Conservation (phyloP, 2,113 vertebrate species). For the Colinus virginianus region DNA sequence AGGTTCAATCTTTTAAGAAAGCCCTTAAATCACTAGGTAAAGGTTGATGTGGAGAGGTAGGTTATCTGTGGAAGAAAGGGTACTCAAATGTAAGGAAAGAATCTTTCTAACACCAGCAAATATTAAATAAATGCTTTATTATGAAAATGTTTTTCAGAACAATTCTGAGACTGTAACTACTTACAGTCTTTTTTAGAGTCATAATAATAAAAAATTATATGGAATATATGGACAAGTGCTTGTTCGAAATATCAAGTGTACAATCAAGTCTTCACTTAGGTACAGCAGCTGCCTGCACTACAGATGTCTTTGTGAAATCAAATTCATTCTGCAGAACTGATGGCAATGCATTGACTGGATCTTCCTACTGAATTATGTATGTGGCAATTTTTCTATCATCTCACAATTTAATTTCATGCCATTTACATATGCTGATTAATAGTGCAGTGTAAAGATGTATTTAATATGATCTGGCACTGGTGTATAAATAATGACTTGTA, state of each 20-base stretch:
- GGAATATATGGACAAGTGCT: conserved; percentile 11
- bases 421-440: conserved; percentile 65
- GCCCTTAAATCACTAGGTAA: background rate
- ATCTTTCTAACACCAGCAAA: background rate
- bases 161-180: background rate
- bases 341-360: conserved; percentile 33
- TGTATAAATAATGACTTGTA: conserved; percentile 34
- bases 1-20: background rate
- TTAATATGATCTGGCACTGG: conserved; percentile 31
- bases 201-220: background rate
- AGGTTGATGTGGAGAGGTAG: background rate
- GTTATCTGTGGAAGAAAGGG: background rate
- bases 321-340: conserved; percentile 39
- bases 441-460: conserved; percentile 33
- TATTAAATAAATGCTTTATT: background rate
- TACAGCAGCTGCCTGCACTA: conserved; percentile 64
- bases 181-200: background rate
- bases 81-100: background rate
- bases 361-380: conserved; percentile 60
- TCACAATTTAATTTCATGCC: conserved; percentile 45
- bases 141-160: background rate
- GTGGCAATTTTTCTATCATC: conserved; percentile 11
- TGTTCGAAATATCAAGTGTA: conserved; percentile 36
- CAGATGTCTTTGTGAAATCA: conserved; percentile 55
- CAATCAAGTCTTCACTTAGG: conserved; percentile 48